Base-by-base conservation (phyloP, 2,888 invertebrate genomes). In the Falcaria lacertinaria region DNA sequence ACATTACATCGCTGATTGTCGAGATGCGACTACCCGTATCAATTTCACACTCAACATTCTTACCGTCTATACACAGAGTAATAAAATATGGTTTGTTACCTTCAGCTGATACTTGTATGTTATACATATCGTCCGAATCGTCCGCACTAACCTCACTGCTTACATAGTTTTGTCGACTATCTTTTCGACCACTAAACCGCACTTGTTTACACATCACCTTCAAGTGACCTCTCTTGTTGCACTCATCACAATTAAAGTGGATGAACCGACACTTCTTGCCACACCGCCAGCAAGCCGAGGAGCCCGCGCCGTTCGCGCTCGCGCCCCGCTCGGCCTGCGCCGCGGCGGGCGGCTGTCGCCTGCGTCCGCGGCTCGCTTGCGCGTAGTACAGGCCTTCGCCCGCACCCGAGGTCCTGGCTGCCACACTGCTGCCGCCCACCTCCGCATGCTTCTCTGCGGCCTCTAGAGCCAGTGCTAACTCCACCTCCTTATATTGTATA, bases 181-280 rank as follows among this genome's bases (percentile, higher is more conserved):
- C 19, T 5, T 3, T 5, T 4, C 19, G 19, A 19, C 16, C 33
- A 11, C 33, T 32, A 17, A 4, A 38, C 11, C 38, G 33, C n/a
- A 35, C 32, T n/a, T 33, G 16, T 7, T 7, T 44, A 43, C 63
- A 63, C 60, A 61, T 53, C 13, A 45, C 47, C 35, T 48, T 49
- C 35, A 64, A 44, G 42, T 64, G 63, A 0, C 60, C 61, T 14
- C 42, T 44, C 19, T 50, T 39, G 14, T 32, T n/a, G 13, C 58
- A 64, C 50, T 48, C 34, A 41, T 64, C 55, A 48, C 62, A 63
- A 42, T 34, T 54, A 39, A 57, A 60, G 13, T 50, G 41, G 0
- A 22, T 40, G 34, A 34, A 61, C 1, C 58, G 50, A 42, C 63
- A 65, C 49, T 39, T 49, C 34, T 47, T 54, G 4, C 56, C 57